Evolutionary conservation across 64 coral and sea anemone genomes (phyloP), one percentile per base, ranked within the genome.

Genomic region (Stichodactyla mertensii): DNA sequence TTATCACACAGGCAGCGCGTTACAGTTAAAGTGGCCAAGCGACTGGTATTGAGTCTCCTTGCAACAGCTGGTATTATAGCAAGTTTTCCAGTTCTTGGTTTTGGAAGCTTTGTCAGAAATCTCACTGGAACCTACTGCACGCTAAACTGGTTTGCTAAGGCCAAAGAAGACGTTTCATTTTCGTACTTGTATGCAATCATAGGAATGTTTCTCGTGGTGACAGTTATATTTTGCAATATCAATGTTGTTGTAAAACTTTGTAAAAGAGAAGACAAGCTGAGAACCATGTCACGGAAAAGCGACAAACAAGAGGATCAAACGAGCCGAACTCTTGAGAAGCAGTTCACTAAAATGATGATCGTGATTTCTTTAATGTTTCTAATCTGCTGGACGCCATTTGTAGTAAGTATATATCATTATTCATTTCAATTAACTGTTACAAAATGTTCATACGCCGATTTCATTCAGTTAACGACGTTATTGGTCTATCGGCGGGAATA

Each of bases 311-410:
- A 57, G 9, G 12, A 55, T 4, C 19, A 88, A 61, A 10, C 71
- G 55, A 20, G 28, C 7, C 52, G 55, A 87, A 59, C 59, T 66
- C 89, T 92, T 15, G 94, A 96, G 52, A 89, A 16, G 78, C 94
- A 96, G 60, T 96, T 96, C 78, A 80, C 84, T 6, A 89, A 89
- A 61, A 96, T 89, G 85, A 96, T 96, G 94, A 82, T 90, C 7
- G 64, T 96, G 22, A 96, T 96, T 80, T 96, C 94, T 16, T 58
- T 89, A 6, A 84, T 96, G 2, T 96, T 93, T 54, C 80, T 96
- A 6, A 79, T 92, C 52, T 92, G 94, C 10, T 96, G 94, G 94
- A 89, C 91, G 20, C 94, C 94, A 10, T 92, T 92, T 55, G 87
- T 87, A 91, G 94, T 96, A 87, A 90, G 94, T 84, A 11, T 13